These are phyloP conservation scores for Lutraria rhynchaena DNA, from an alignment of 1,140 invertebrate genomes.

Conservation along the genomic window DNA sequence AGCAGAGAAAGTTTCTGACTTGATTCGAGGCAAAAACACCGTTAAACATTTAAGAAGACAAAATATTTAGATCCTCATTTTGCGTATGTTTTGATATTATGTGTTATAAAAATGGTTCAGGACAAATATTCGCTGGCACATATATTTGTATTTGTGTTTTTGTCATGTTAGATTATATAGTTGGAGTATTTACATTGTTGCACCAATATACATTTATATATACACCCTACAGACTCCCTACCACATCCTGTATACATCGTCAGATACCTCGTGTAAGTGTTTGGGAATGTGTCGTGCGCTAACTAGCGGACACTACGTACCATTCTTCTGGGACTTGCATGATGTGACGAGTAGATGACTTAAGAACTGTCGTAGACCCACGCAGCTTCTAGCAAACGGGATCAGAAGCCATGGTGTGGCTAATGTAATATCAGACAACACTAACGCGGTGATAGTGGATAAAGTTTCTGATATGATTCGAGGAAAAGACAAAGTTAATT, in stretches of 20 bases:
- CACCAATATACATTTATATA: too few relatives aligned
- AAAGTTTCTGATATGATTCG: slow-evolving; percentile 91
- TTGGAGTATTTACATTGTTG: too few relatives aligned
- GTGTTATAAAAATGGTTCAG: too few relatives aligned
- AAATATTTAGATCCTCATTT: too few relatives aligned
- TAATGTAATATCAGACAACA: slow-evolving; percentile 85
- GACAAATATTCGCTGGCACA: too few relatives aligned
- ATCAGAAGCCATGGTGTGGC: slow-evolving; percentile 64
- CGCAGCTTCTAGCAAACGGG: slow-evolving; percentile 82
- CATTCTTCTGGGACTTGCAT: slow-evolving; percentile 95
- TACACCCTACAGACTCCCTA: too few relatives aligned
- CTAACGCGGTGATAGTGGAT: slow-evolving; percentile 93
- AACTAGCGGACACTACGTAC: slow-evolving; percentile 87
- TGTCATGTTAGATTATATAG: too few relatives aligned
- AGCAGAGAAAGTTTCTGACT: slow-evolving; percentile 91
- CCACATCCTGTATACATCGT: too few relatives aligned
- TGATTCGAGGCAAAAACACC: slow-evolving; percentile 83
- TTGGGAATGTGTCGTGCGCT: slow-evolving; percentile 76
- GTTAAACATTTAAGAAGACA: slow-evolving; percentile 2
- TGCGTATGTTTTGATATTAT: too few relatives aligned
- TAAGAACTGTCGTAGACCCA: slow-evolving; percentile 93
- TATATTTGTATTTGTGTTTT: too few relatives aligned
- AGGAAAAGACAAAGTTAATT: slow-evolving; percentile 18
- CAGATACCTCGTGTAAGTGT: too few relatives aligned
- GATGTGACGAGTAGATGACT: slow-evolving; percentile 94